A percentile compares a stretch with the other conserved stretches of the same genome.
phyloP scores from a whole-genome alignment of 2,797 vertebrate genomes.

The Cossypha caffra region DNA sequence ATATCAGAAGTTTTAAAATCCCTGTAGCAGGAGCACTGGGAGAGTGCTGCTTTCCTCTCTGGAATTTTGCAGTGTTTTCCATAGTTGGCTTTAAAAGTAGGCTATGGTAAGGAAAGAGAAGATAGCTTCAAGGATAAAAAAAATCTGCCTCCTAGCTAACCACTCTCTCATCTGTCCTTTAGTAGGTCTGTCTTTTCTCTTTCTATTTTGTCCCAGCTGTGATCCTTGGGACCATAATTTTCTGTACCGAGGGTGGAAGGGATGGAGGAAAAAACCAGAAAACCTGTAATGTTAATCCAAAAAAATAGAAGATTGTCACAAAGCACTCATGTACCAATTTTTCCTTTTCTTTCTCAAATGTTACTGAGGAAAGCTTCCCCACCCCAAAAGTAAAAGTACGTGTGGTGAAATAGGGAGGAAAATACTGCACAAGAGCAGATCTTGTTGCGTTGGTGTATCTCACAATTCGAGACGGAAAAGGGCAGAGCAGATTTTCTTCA shows the following conservation, averaged over 20 bases:
- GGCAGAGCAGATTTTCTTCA: neutral
- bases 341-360: neutral
- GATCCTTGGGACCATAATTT: neutral
- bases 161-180: neutral
- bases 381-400: neutral
- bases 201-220: neutral
- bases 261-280: neutral
- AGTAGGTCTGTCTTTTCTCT: neutral
- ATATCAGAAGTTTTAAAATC: neutral
- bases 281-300: neutral
- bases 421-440: neutral
- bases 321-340: neutral
- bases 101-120: neutral
- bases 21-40: neutral
- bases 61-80: neutral
- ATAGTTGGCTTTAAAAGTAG: neutral
- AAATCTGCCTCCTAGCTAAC: neutral
- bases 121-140: neutral
- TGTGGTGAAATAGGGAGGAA: neutral
- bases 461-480: conserved; percentile 16
- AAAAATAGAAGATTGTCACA: neutral
- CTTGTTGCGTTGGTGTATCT: neutral
- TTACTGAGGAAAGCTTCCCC: neutral
- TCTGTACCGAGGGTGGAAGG: fast-evolving
- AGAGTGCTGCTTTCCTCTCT: neutral